Evolutionary conservation across 2,888 invertebrate species (phyloP).

Genomic region (Drosophila peninsularis): DNA sequence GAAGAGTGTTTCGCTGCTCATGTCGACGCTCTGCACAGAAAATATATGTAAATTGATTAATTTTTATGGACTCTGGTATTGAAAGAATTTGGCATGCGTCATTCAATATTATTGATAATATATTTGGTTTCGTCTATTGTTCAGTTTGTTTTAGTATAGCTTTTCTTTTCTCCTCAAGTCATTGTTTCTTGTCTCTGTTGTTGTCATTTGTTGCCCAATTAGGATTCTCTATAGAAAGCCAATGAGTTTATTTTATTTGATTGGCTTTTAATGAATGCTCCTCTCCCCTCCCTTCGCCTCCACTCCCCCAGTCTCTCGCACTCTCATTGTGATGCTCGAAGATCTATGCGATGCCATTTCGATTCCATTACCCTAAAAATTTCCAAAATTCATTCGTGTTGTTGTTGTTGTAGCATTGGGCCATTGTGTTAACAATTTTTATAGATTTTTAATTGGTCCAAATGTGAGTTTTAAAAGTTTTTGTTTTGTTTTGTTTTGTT

Average conservation of each 20-base stretch:
- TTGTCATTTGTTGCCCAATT: constrained; percentile 67
- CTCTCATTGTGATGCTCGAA: constrained; percentile 1
- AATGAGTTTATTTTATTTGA: constrained; percentile 76
- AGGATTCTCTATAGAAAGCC: constrained; percentile 73
- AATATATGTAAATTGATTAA: constrained; percentile 57
- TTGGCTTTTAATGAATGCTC: constrained; percentile 68
- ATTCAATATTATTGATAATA: constrained; percentile 34
- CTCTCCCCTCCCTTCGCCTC: background rate
- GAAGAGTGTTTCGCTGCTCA: constrained; percentile 2
- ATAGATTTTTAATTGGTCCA: constrained; percentile 68
- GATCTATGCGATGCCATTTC: constrained; percentile 19
- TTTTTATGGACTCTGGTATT: constrained; percentile 22
- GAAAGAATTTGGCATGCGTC: constrained; percentile 30
- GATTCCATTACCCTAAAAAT: constrained; percentile 53
- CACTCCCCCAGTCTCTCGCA: background rate
- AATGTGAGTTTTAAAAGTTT: constrained; percentile 27
- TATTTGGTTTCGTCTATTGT: constrained; percentile 35
- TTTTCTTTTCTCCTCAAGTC: constrained; percentile 45
- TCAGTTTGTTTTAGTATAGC: constrained; percentile 23
- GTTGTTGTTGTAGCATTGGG: constrained; percentile 7
- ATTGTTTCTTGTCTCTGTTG: constrained; percentile 7
- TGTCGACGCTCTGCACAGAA: background rate
- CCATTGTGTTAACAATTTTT: constrained; percentile 59
- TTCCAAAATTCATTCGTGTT: constrained; percentile 26
- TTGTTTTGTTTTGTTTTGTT: background rate